Percentiles rank a stretch among this genome's conserved stretches.
phyloP scores from a whole-genome alignment of 1,140 invertebrate genomes.

The Drosophila littoralis region DNA sequence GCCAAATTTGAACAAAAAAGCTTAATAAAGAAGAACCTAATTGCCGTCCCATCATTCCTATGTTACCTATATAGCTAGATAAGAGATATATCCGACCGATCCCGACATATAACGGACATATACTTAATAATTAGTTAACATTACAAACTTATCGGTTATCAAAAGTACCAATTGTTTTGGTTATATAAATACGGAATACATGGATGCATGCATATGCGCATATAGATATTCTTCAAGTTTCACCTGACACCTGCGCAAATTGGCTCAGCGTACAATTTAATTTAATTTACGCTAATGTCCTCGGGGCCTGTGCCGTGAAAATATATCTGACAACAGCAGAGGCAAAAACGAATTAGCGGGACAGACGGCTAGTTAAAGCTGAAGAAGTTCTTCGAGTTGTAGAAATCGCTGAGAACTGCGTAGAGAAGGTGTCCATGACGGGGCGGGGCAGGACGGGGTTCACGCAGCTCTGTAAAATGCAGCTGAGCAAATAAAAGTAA shows the following conservation, averaged over 20 bases:
- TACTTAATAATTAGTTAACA: too few relatives aligned
- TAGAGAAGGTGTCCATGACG: too few relatives aligned
- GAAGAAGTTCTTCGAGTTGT: conserved; percentile 8
- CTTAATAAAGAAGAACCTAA: too few relatives aligned
- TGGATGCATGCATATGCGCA: not conserved
- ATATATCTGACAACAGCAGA: conserved; percentile 2
- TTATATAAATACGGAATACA: too few relatives aligned
- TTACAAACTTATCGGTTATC: too few relatives aligned
- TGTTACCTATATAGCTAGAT: too few relatives aligned
- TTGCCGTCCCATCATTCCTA: too few relatives aligned
- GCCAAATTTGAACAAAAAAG: too few relatives aligned
- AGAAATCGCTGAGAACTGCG: not conserved
- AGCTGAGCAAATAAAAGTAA: conserved; percentile 76
- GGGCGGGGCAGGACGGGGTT: not conserved
- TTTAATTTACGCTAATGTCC: conserved; percentile 30
- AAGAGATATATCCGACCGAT: too few relatives aligned
- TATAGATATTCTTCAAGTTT: not conserved
- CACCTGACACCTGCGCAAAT: not conserved
- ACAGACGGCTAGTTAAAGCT: conserved; percentile 46
- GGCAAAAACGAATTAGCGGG: conserved; percentile 45
- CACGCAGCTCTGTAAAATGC: conserved; percentile 41
- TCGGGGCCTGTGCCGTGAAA: not conserved
- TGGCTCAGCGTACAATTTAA: conserved; percentile 7
- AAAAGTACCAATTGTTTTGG: too few relatives aligned
- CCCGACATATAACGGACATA: too few relatives aligned